A percentile compares a stretch with the other conserved stretches of the same genome.
These are phyloP conservation scores for Anguilla megastoma DNA, from an alignment of 2,797 vertebrate species.

Conservation along the genomic window DNA sequence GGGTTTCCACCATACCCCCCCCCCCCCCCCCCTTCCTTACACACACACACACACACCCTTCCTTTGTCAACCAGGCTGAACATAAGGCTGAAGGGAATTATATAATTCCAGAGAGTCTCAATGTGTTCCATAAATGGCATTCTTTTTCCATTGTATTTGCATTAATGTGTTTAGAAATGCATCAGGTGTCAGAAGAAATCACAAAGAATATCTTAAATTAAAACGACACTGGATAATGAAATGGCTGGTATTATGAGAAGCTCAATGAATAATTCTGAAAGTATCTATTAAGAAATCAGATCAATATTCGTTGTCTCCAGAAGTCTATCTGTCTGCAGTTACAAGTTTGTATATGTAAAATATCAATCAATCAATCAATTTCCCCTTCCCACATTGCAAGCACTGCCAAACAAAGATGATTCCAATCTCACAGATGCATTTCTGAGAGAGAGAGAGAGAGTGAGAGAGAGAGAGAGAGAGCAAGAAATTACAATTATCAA, in stretches of 20 bases:
- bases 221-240: conserved; percentile 62
- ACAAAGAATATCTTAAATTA: conserved; percentile 58
- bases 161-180: conserved; percentile 54
- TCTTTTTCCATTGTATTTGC: conserved; percentile 54
- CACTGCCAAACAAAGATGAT: neutral
- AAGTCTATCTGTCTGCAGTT: neutral
- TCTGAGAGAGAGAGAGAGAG: neutral
- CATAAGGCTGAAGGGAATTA: conserved; percentile 14
- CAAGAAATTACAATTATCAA: neutral
- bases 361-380: conserved; percentile 19
- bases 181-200: conserved; percentile 35
- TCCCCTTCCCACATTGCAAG: neutral
- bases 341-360: conserved; percentile 8
- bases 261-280: conserved; percentile 55
- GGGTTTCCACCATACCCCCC: conserved; percentile 29
- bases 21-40: neutral
- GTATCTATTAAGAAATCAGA: conserved; percentile 58
- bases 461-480: neutral
- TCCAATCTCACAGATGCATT: neutral
- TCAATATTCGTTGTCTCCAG: conserved; percentile 38
- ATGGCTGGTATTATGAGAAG: conserved; percentile 62
- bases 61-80: conserved; percentile 15
- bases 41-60: conserved; percentile 10
- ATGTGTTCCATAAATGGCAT: conserved; percentile 51
- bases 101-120: conserved; percentile 20